Percentiles rank a stretch among this genome's conserved stretches.
These are phyloP conservation scores for Uloborus plumipes DNA, from an alignment of 2,888 invertebrate genomes.

Conservation along the genomic window DNA sequence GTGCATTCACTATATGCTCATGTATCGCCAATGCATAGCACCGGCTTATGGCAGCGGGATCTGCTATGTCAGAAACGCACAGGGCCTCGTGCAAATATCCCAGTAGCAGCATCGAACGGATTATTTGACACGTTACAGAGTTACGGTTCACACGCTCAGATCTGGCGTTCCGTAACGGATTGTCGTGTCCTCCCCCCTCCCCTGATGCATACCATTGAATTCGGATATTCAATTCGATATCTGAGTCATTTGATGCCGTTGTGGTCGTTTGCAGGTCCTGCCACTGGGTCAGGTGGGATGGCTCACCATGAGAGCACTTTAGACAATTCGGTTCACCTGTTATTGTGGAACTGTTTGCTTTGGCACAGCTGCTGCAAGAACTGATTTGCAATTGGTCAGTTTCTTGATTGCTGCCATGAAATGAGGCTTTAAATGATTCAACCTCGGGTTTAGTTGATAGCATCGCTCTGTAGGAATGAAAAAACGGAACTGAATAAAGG, in stretches of 20 bases:
- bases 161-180: conserved; percentile 35
- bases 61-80: conserved; percentile 15
- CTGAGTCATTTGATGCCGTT: conserved; percentile 57
- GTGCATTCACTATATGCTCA: conserved; percentile 10
- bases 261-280: conserved; percentile 6
- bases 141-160: conserved; percentile 57
- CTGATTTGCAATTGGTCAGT: too few species aligned
- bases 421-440: too few species aligned
- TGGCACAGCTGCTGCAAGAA: too few species aligned
- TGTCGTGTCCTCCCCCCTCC: conserved; percentile 11
- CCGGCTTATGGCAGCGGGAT: conserved; percentile 35
- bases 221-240: conserved; percentile 62
- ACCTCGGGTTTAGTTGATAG: too few species aligned
- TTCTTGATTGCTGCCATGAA: too few species aligned
- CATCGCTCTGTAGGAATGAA: too few species aligned
- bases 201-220: conserved; percentile 38
- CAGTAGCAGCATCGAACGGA: conserved; percentile 48
- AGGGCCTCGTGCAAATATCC: conserved; percentile 40
- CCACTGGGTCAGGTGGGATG: conserved; percentile 11
- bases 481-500: too few species aligned
- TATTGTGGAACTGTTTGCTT: too few species aligned
- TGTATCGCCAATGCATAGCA: conserved; percentile 47
- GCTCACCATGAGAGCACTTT: too few species aligned
- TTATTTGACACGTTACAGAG: conserved; percentile 60
- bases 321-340: too few species aligned